Evolutionary conservation across 2,113 vertebrate species (phyloP), one percentile per base, ranked within the genome.

Genomic region (Hydrolagus affinis): DNA sequence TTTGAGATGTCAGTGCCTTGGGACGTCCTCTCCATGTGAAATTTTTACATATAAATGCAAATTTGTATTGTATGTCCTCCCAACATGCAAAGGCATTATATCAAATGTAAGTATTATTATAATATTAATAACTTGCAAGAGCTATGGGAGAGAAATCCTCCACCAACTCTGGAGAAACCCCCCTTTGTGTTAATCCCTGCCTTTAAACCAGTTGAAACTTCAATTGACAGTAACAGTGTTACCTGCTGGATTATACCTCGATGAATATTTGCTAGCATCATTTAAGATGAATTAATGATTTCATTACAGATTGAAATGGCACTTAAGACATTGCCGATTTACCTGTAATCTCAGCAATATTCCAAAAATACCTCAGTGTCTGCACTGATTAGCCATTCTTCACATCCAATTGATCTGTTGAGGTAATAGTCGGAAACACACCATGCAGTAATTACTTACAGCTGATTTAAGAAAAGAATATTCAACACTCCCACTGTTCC

Each of bases 341-440:
- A 95, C 95, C 93, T 95, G 93, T 93, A 91, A 92, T 91, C 86
- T 88, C 93, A 93, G 92, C 91, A 93, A 92, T 93, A 92, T 91
- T 95, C 94, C 94, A 95, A 95, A 96, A 95, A 95, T 95, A 95
- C 93, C 94, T 96, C 93, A 95, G 92, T 95, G 96, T 98, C 96
- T 94, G 90, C 94, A 95, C 95, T 95, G 78, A 96, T 98, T 98
- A 98, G 94, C 96, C 96, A 98, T 98, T 98, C 95, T 97, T 98
- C 96, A 98, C 96, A 94, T 98, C 95, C 97, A 99, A 98, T 98
- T 98, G 96, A 96, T 98, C 97, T 98, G 97, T 98, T 98, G 98
- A 98, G 96, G 95, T 98, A 97, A 98, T 99, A 94, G 96, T 96
- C 91, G 95, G 95, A 95, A 94, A 94, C 97, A 93, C 96, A 96